Base-by-base conservation (phyloP, 2,888 invertebrate species). In the Idaea dimidiata region DNA sequence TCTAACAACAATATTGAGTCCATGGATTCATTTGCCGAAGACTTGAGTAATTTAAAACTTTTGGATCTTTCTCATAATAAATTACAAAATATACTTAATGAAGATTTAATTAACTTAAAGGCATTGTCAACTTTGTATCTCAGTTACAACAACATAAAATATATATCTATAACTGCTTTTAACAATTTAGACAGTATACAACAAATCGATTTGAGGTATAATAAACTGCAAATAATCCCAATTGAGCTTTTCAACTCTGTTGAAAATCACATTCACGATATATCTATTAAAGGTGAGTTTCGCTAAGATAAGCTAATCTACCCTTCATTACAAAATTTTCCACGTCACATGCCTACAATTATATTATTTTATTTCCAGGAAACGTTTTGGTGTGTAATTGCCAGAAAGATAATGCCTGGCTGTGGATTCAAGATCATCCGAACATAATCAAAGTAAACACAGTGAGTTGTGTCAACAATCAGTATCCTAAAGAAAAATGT, bases 371-470 rank as follows among this genome's bases (percentile, higher is more conserved):
- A 66, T 72, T 90, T 88, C 58, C 94, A 97, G 97, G 96, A 82
- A 98, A 98, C 89, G 96, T 97, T 31, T 93, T 98, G 80, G 94
- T 96, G 78, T 98, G 98, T 89, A 96, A 95, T 80, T 98, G 98
- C 86, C 97, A 97, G 83, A 96, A 97, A 75, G 96, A 97, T 84
- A 97, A 97, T 84, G 94, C 97, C 54, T 97, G 98, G 97, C 96
- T 97, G 82, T 98, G 98, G 98, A 93, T 98, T 74, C 94, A 97
- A 80, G 96, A 97, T 86, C 97, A 98, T 90, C 96, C 96, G 16
- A 90, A 87, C 79, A 87, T 88, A 68, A 84, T 92, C 61, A 88
- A 88, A 69, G 75, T 84, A 3, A 86, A 81, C 64, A 78, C 83
- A 60, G 83, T 88, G 2, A 78, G 83, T 58, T 92, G 92, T 63